Evolutionary conservation across 2,888 invertebrate genomes (phyloP).

Genomic region (Cheilosia vulpina): DNA sequence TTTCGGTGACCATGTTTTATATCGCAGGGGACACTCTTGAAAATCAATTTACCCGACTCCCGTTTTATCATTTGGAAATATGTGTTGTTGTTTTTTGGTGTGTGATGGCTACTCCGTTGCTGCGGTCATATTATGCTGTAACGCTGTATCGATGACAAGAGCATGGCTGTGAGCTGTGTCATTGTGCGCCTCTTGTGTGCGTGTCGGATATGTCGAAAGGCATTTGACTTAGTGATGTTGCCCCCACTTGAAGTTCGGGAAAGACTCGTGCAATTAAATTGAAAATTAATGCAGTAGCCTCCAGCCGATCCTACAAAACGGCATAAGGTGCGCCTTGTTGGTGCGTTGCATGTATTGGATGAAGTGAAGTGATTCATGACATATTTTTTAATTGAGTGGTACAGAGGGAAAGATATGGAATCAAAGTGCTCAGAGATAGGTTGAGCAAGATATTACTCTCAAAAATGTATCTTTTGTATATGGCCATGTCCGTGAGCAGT

Average conservation of each 20-base stretch:
- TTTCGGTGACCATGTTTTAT: constrained; percentile 74
- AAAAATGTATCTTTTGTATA: no score
- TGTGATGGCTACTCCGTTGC: constrained; percentile 50
- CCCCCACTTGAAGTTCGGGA: constrained; percentile 66
- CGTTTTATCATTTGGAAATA: constrained; percentile 13
- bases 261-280: constrained; percentile 59
- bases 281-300: constrained; percentile 72
- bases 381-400: constrained; percentile 56
- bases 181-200: constrained; percentile 36
- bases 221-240: constrained; percentile 61
- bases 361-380: constrained; percentile 61
- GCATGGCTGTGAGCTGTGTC: constrained; percentile 38
- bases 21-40: constrained; percentile 72
- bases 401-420: neutral
- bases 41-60: constrained; percentile 69
- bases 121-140: constrained; percentile 40
- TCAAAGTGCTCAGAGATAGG: constrained; percentile 9
- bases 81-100: neutral
- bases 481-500: no score
- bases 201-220: constrained; percentile 38
- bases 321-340: constrained; percentile 58
- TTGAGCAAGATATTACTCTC: neutral
- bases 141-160: constrained; percentile 69
- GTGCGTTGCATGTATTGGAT: neutral
- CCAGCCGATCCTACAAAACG: constrained; percentile 52